These are phyloP conservation scores for Busseola fusca DNA, from an alignment of 2,888 invertebrate species.

Conservation along the genomic window DNA sequence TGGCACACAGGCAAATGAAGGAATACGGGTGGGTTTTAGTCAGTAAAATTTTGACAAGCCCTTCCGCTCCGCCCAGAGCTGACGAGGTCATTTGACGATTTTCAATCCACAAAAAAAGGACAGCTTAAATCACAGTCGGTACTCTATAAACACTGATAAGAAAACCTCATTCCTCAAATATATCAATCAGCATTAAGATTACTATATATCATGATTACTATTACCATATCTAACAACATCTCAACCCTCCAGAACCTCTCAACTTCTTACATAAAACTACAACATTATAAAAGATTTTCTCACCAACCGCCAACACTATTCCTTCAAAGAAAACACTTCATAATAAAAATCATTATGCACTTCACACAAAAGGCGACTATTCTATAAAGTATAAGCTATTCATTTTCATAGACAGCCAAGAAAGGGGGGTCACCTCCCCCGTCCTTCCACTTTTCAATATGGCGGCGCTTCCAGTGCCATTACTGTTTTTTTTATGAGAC, in stretches of 20 bases:
- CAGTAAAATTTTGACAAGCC: too few relatives aligned
- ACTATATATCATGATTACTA: not conserved
- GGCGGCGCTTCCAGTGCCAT: constrained; percentile 25
- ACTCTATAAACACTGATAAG: not conserved
- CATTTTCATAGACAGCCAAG: constrained; percentile 50
- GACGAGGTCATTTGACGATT: too few relatives aligned
- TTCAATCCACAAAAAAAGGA: too few relatives aligned
- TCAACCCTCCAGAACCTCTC: not conserved
- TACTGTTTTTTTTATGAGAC: constrained; percentile 40
- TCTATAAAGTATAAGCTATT: constrained; percentile 41
- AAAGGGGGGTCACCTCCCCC: constrained; percentile 2
- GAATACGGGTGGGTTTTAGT: too few relatives aligned
- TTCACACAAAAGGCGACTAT: constrained; percentile 35
- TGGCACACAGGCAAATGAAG: too few relatives aligned
- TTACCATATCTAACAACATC: not conserved
- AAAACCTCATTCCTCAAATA: not conserved
- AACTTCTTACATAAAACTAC: not conserved
- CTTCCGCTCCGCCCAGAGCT: too few relatives aligned
- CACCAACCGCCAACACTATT: constrained; percentile 6
- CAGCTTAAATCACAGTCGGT: not conserved
- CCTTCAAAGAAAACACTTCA: constrained; percentile 33
- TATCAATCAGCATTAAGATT: not conserved
- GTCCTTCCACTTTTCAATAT: constrained; percentile 28
- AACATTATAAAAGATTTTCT: not conserved
- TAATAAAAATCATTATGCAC: constrained; percentile 40